These are phyloP conservation scores for Eretmocerus hayati DNA, from an alignment of 2,888 invertebrate species.

Conservation along the genomic window DNA sequence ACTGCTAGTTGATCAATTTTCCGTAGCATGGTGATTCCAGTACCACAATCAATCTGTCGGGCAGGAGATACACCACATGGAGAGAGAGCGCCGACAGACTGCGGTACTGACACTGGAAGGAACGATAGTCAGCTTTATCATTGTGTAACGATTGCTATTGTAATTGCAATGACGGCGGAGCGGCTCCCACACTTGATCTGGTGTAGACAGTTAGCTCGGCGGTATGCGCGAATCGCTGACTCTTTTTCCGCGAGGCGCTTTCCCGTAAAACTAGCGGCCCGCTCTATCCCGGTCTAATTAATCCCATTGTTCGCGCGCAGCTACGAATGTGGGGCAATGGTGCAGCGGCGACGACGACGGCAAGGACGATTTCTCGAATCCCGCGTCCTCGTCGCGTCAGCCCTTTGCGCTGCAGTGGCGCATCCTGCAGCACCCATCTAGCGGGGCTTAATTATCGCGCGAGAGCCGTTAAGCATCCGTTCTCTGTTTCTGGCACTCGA, in stretches of 20 bases:
- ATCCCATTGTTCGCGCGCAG: constrained; percentile 38
- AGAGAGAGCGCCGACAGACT: too few species aligned
- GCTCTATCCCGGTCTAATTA: constrained; percentile 36
- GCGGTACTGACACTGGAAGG: too few species aligned
- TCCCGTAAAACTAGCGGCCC: constrained; percentile 35
- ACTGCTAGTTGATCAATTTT: too few species aligned
- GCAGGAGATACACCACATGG: too few species aligned
- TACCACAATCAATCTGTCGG: too few species aligned
- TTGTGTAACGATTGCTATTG: too few species aligned
- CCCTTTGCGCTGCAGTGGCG: too few species aligned
- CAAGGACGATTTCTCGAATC: constrained; percentile 6
- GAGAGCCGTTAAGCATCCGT: constrained; percentile 18
- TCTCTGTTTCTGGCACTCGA: too few species aligned
- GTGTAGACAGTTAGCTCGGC: constrained; percentile 12
- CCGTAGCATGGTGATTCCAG: too few species aligned
- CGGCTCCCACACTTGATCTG: constrained; percentile 18
- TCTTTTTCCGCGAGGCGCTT: constrained; percentile 3
- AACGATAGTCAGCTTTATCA: too few species aligned
- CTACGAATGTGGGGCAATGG: constrained; percentile 26
- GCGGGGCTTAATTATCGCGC: constrained; percentile 34
- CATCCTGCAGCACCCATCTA: too few species aligned
- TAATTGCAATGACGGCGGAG: constrained; percentile 23
- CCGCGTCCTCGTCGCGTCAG: too few species aligned
- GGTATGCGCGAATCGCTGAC: constrained; percentile 20
- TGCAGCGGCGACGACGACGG: constrained; percentile 21